Conservation (phyloP, 2,113 vertebrate genomes). For the Morone chrysops region DNA sequence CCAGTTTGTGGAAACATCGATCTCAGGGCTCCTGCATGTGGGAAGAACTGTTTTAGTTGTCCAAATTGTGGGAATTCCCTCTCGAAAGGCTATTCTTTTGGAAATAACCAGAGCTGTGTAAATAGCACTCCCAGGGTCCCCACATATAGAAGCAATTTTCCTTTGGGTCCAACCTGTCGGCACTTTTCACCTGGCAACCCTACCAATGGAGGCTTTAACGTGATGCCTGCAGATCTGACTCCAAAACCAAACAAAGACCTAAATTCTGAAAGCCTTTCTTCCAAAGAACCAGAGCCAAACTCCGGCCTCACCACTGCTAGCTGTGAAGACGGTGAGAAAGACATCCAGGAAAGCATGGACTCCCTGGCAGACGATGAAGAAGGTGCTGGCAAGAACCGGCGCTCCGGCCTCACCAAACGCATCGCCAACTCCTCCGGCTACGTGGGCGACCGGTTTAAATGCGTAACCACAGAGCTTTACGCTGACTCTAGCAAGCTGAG, state of each 20-base stretch:
- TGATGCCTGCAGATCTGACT: neutral
- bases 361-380: conserved; percentile 9
- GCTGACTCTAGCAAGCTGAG: conserved; percentile 56
- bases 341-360: conserved; percentile 42
- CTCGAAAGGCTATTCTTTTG: neutral
- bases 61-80: neutral
- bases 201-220: neutral
- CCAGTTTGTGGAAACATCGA: neutral
- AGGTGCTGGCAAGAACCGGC: neutral
- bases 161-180: neutral
- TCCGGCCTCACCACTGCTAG: neutral
- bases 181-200: conserved; percentile 9
- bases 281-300: neutral
- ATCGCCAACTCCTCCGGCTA: conserved; percentile 50
- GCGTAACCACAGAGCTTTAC: conserved; percentile 43
- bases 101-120: conserved; percentile 16
- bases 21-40: conserved; percentile 1
- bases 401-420: conserved; percentile 37
- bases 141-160: conserved; percentile 10
- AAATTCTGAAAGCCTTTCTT: neutral
- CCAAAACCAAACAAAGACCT: conserved; percentile 9
- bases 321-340: conserved; percentile 14
- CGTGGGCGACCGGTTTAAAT: conserved; percentile 47
- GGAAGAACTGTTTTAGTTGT: conserved; percentile 17
- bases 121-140: neutral